Evolutionary conservation across 2,797 vertebrate species (phyloP).

Genomic region (Myotis planiceps): DNA sequence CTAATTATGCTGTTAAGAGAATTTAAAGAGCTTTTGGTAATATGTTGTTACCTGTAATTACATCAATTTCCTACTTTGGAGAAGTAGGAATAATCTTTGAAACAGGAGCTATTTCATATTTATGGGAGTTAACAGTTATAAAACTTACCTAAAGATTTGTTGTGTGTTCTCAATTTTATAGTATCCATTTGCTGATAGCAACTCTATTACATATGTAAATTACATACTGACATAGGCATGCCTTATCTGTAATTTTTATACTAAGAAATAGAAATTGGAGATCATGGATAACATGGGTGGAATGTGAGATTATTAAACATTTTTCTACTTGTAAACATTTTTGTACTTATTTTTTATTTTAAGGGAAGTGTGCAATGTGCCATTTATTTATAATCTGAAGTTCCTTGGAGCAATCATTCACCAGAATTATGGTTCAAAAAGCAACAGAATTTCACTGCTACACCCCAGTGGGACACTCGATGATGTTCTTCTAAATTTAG

Average conservation of each 20-base stretch:
- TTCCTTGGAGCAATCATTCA: constrained; percentile 9
- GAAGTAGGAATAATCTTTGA: neutral
- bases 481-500: constrained; percentile 62
- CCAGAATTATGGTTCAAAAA: constrained; percentile 52
- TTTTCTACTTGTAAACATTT: constrained; percentile 4
- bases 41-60: neutral
- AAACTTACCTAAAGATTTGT: neutral
- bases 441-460: constrained; percentile 42
- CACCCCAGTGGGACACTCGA: neutral
- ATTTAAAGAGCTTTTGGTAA: constrained; percentile 3
- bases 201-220: neutral
- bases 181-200: neutral
- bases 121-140: neutral
- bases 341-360: constrained; percentile 36
- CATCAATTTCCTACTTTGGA: constrained; percentile 32
- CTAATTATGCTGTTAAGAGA: neutral
- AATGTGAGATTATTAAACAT: neutral
- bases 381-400: constrained; percentile 53
- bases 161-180: neutral
- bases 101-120: neutral
- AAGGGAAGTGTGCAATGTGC: neutral
- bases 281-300: neutral
- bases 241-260: neutral
- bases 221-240: neutral
- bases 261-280: neutral